Percentiles rank a stretch among this genome's conserved stretches.
Evolutionary conservation across 2,888 invertebrate genomes (phyloP).

Genomic region (Strigamia maritima): DNA sequence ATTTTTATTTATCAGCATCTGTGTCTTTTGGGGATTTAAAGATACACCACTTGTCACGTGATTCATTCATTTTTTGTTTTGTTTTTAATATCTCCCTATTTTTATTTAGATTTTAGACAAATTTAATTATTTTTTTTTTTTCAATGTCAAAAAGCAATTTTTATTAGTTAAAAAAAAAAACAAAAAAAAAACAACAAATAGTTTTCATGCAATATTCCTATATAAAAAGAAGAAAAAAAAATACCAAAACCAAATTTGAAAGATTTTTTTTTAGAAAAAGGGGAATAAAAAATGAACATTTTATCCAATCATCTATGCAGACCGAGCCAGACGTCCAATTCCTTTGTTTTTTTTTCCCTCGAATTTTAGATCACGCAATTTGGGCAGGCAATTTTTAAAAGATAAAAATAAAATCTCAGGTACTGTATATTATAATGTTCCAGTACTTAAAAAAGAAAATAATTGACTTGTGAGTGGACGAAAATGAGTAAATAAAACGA

Average conservation of each 20-base stretch:
- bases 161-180: neutral
- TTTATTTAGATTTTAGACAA: too few species aligned
- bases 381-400: neutral
- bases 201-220: neutral
- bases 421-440: conserved; percentile 10
- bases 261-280: neutral
- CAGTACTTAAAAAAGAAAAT: neutral
- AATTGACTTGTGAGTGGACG: too few species aligned
- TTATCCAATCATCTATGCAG: neutral
- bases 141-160: neutral
- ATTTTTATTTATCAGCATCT: too few species aligned
- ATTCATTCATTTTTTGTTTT: too few species aligned
- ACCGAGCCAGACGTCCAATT: neutral
- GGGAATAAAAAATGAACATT: neutral
- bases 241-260: neutral
- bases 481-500: neutral
- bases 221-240: neutral
- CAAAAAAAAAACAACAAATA: neutral
- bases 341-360: neutral
- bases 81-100: too few species aligned
- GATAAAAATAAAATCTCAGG: neutral
- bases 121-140: too few species aligned
- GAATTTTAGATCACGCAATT: neutral
- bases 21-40: too few species aligned
- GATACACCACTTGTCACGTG: too few species aligned